Conservation (phyloP, 2,888 invertebrate species). For the Protonemura montana region DNA sequence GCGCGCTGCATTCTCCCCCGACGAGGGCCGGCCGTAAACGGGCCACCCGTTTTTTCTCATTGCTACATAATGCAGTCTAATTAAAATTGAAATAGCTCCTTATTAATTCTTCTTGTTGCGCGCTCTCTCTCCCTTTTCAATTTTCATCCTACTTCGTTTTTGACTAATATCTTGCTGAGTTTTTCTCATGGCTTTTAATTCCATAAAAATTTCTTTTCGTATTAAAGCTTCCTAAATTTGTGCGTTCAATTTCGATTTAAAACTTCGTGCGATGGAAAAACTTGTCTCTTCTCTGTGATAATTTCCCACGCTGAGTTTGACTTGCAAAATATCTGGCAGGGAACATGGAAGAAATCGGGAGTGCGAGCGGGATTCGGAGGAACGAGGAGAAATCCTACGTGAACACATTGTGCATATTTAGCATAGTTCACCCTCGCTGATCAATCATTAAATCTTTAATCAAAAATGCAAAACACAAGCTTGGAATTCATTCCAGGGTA, state of each 20-base stretch:
- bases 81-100: slow-evolving; percentile 35
- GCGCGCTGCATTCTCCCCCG: not conserved
- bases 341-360: not conserved
- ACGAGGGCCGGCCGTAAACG: not conserved
- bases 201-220: slow-evolving; percentile 12
- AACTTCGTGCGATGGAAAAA: not conserved
- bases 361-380: not conserved
- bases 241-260: slow-evolving; percentile 12
- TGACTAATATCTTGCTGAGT: not conserved
- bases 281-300: not conserved
- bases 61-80: not conserved
- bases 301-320: not conserved
- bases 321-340: not conserved
- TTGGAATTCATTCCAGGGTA: not conserved
- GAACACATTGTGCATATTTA: not conserved
- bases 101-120: slow-evolving; percentile 17
- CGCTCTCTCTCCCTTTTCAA: slow-evolving; percentile 2
- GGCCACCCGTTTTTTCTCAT: not conserved
- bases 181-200: slow-evolving; percentile 17
- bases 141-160: not conserved
- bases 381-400: not conserved
- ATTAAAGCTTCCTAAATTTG: not conserved
- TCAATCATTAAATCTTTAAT: slow-evolving; percentile 21
- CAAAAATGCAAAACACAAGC: not conserved
- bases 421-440: not conserved